phyloP scores from a whole-genome alignment of 2,888 invertebrate species.

The Prenolepis imparis region DNA sequence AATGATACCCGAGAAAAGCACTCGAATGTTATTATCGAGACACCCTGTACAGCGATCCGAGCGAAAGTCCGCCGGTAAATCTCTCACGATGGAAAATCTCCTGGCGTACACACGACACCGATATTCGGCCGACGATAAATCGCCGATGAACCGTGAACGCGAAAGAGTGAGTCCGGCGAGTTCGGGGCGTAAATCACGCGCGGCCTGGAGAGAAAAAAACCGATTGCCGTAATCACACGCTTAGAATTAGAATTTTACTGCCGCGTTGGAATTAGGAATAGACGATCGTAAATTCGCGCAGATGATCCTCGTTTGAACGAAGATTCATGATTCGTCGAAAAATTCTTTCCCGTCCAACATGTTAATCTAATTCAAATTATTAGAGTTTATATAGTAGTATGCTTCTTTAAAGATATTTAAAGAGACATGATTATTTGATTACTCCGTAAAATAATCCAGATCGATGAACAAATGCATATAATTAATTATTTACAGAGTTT shows the following conservation, averaged over 20 bases:
- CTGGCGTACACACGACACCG: slow-evolving; percentile 21
- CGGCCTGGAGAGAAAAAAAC: background rate
- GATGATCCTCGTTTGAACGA: background rate
- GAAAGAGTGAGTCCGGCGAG: slow-evolving; percentile 27
- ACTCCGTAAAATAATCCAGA: background rate
- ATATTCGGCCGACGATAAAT: slow-evolving; percentile 68
- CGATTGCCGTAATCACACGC: slow-evolving; percentile 37
- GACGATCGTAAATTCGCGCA: slow-evolving; percentile 28
- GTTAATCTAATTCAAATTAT: background rate
- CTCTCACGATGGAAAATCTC: slow-evolving; percentile 48
- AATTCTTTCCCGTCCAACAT: background rate
- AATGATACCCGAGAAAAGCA: slow-evolving; percentile 24
- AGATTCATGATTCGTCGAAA: slow-evolving; percentile 10
- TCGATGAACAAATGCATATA: background rate
- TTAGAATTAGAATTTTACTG: slow-evolving; percentile 40
- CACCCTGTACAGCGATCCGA: slow-evolving; percentile 43
- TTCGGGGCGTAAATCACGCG: slow-evolving; percentile 65
- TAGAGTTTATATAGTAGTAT: background rate
- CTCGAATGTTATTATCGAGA: slow-evolving; percentile 22
- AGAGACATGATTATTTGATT: background rate
- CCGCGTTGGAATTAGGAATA: slow-evolving; percentile 32
- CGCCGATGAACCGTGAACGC: slow-evolving; percentile 60
- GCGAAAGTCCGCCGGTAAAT: slow-evolving; percentile 68
- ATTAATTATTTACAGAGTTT: background rate
- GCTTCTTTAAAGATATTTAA: background rate